phyloP scores from a whole-genome alignment of 1,140 invertebrate genomes.

The Protaetia brevitarsis region DNA sequence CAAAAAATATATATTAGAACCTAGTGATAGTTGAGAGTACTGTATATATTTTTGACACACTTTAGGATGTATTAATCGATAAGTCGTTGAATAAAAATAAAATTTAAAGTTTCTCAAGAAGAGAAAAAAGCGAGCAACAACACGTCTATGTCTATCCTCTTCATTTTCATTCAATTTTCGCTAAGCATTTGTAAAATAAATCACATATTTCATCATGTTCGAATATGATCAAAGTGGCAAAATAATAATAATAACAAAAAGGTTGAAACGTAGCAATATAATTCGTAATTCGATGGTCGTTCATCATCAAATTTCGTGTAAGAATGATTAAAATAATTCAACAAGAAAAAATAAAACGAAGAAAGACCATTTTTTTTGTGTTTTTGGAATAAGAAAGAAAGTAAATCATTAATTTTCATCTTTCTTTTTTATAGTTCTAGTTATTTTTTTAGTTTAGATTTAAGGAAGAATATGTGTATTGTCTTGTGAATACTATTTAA shows the following conservation, averaged over 20 bases:
- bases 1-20: conserved; percentile 12
- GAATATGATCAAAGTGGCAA: background rate
- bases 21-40: conserved; percentile 20
- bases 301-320: conserved; percentile 8
- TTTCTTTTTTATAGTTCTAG: conserved; percentile 13
- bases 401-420: background rate
- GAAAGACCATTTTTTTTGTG: too few relatives aligned
- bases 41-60: conserved; percentile 26
- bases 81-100: conserved; percentile 8
- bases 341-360: background rate
- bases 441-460: conserved; percentile 36
- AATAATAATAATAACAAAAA: background rate
- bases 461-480: conserved; percentile 45
- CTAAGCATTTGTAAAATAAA: conserved; percentile 7
- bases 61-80: conserved; percentile 25
- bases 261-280: conserved; percentile 20
- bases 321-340: background rate
- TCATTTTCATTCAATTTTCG: background rate
- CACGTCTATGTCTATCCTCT: conserved; percentile 17
- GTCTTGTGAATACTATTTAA: conserved; percentile 48
- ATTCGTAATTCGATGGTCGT: background rate
- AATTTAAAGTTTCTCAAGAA: background rate
- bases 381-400: background rate
- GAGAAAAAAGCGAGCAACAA: conserved; percentile 21
- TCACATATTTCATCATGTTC: background rate